Evolutionary conservation across 2,113 vertebrate genomes (phyloP).

Genomic region (Maccullochella peelii): DNA sequence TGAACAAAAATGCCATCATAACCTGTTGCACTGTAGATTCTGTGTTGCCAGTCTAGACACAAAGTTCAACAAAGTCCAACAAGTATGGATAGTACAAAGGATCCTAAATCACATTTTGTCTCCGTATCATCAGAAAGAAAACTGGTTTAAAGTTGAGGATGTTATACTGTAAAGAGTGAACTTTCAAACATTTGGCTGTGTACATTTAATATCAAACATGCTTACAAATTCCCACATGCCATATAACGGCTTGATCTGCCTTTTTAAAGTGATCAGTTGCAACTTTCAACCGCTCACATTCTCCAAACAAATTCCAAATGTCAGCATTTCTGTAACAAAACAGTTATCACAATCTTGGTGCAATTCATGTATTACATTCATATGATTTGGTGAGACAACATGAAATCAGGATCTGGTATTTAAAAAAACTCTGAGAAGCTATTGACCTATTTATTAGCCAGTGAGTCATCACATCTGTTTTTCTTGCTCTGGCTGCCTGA

Average conservation of each 20-base stretch:
- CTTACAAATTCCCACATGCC: not conserved
- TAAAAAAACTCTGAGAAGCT: not conserved
- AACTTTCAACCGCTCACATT: not conserved
- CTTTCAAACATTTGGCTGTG: not conserved
- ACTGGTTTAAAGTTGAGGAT: not conserved
- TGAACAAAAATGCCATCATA: not conserved
- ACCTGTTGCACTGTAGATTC: not conserved
- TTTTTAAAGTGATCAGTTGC: not conserved
- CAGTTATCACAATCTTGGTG: not conserved
- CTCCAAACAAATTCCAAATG: not conserved
- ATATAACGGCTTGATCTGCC: slow-evolving; percentile 1
- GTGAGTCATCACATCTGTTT: slow-evolving; percentile 81
- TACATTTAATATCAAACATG: not conserved
- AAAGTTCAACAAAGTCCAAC: not conserved
- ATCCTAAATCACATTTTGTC: not conserved
- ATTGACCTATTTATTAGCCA: slow-evolving; percentile 67
- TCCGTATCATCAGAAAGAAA: not conserved
- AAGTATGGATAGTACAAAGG: not conserved
- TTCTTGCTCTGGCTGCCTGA: slow-evolving; percentile 63
- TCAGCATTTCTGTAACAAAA: not conserved
- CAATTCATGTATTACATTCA: not conserved
- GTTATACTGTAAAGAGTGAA: not conserved
- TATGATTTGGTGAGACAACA: not conserved
- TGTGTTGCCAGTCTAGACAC: not conserved
- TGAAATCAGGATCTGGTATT: not conserved